Evolutionary conservation across 2,113 vertebrate species (phyloP).

Genomic region (Myotis brandtii): DNA sequence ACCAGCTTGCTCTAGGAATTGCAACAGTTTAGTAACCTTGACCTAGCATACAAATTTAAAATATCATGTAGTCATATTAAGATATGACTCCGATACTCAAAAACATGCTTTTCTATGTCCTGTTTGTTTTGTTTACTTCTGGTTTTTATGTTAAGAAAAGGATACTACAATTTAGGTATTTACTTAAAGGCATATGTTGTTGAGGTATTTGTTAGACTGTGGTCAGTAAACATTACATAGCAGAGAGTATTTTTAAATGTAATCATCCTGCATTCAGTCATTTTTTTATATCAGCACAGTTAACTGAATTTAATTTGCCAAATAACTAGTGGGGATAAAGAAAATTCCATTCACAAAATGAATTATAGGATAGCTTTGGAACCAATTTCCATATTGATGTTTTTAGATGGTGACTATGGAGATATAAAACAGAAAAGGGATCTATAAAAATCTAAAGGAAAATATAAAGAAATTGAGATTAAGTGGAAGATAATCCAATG

Average conservation of each 20-base stretch:
- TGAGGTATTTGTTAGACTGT: not conserved
- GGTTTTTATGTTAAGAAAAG: constrained; percentile 1
- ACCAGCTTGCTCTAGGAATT: not conserved
- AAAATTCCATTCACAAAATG: constrained; percentile 43
- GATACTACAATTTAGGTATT: not conserved
- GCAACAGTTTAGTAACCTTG: not conserved
- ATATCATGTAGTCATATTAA: not conserved
- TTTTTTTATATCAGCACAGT: not conserved
- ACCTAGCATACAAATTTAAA: not conserved
- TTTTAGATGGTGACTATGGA: not conserved
- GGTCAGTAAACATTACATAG: constrained; percentile 7
- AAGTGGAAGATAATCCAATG: not conserved
- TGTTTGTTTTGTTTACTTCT: not conserved
- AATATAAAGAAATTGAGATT: not conserved
- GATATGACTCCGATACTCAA: not conserved
- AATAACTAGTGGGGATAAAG: not conserved
- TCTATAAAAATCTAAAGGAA: constrained; percentile 12
- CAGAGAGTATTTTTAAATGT: constrained; percentile 11
- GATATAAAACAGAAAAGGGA: not conserved
- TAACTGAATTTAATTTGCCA: constrained; percentile 55
- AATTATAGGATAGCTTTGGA: not conserved
- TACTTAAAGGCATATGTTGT: not conserved
- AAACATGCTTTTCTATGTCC: not conserved
- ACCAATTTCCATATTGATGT: not conserved
- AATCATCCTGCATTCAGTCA: constrained; percentile 31